Conservation (phyloP, 2,113 vertebrate genomes). For the Lepidothrix coronata region DNA sequence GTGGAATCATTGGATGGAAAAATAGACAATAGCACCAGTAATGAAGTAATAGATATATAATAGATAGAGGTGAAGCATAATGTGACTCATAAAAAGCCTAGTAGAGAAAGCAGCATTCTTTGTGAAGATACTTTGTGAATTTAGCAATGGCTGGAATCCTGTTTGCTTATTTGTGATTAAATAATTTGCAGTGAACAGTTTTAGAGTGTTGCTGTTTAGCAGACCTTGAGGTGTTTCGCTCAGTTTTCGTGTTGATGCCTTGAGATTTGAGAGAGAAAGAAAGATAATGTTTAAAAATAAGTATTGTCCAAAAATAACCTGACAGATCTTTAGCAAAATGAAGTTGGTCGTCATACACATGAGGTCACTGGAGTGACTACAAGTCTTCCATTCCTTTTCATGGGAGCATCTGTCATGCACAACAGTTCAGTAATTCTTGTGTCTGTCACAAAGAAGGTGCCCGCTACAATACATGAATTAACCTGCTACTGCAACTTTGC, state of each 20-base stretch:
- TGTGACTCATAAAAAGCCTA: background rate
- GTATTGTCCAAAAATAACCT: background rate
- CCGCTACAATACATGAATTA: background rate
- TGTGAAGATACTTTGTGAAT: background rate
- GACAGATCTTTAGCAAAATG: background rate
- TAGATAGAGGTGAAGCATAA: background rate
- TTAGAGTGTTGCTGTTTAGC: background rate
- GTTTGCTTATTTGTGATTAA: background rate
- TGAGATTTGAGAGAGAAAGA: background rate
- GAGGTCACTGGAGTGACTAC: background rate
- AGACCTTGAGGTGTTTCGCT: background rate
- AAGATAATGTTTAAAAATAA: background rate
- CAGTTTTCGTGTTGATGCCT: background rate
- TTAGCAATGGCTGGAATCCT: background rate
- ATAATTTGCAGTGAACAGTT: background rate
- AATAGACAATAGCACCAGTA: background rate
- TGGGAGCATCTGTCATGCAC: background rate
- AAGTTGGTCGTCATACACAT: accelerated
- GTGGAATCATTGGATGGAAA: background rate
- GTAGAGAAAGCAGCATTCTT: background rate
- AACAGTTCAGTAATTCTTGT: background rate
- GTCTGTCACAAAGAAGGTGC: background rate
- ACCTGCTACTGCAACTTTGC: background rate
- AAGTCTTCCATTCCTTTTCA: background rate
- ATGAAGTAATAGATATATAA: background rate